Conservation (phyloP, 2,113 vertebrate species). For the Ariopsis seemanni region DNA sequence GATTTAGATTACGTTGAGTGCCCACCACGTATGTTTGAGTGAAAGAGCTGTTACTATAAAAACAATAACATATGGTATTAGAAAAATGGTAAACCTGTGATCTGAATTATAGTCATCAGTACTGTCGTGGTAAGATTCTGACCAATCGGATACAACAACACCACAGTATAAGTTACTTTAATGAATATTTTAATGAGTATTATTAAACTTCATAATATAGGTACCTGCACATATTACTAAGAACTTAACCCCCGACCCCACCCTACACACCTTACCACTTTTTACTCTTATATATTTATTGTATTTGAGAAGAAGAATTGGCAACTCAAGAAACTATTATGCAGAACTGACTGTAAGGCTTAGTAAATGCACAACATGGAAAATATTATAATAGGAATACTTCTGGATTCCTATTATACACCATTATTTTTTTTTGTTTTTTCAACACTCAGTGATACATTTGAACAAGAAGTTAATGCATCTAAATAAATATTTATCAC, state of each 20-base stretch:
- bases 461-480: background rate
- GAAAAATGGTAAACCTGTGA: background rate
- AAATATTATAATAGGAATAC: background rate
- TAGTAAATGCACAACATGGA: slow-evolving; percentile 6
- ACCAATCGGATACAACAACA: background rate
- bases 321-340: slow-evolving; percentile 9
- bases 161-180: background rate
- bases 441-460: background rate
- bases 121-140: background rate
- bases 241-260: background rate
- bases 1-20: background rate
- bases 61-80: background rate
- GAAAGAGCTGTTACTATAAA: background rate
- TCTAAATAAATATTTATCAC: background rate
- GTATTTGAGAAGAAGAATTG: background rate
- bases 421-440: background rate
- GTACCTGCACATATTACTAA: background rate
- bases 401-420: background rate
- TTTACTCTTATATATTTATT: background rate
- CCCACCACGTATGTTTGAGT: background rate
- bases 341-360: background rate
- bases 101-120: background rate
- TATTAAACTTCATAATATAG: background rate
- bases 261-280: background rate
- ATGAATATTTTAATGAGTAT: background rate